Evolutionary conservation across 2,888 invertebrate species (phyloP).

Genomic region (Carterocephalus palaemon): DNA sequence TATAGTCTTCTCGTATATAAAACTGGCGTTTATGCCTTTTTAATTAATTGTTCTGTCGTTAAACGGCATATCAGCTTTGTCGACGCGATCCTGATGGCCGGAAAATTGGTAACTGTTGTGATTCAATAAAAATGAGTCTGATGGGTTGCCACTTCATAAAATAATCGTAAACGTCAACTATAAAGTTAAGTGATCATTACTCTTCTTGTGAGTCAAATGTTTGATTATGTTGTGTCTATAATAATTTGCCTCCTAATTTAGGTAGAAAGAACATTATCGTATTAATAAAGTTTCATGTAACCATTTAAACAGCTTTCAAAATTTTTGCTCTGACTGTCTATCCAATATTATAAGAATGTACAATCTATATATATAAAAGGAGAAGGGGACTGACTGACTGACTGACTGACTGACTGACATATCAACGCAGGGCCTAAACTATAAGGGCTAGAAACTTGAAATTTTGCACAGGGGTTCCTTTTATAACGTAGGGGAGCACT

Average conservation of each 20-base stretch:
- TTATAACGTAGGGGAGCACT: no score
- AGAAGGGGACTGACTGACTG: no score
- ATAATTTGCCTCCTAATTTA: neutral
- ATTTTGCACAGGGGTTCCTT: no score
- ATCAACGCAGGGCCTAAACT: no score
- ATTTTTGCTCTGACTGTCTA: no score
- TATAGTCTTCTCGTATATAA: slow-evolving; percentile 75
- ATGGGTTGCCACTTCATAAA: slow-evolving; percentile 65
- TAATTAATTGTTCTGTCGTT: slow-evolving; percentile 77
- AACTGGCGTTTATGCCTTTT: slow-evolving; percentile 77
- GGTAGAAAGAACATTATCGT: no score
- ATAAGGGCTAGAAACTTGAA: no score
- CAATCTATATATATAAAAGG: no score
- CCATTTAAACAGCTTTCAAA: no score
- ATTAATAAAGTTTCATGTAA: no score
- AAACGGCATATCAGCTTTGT: slow-evolving; percentile 73
- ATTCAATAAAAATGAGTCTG: slow-evolving; percentile 71
- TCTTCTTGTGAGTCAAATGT: slow-evolving; percentile 1
- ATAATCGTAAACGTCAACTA: slow-evolving; percentile 52
- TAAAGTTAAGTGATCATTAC: slow-evolving; percentile 24
- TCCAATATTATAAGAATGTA: no score
- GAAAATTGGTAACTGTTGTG: slow-evolving; percentile 71
- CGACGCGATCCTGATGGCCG: slow-evolving; percentile 61
- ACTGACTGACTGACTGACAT: no score
- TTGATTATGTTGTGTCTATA: slow-evolving; percentile 1